Percentiles rank a stretch among this genome's conserved stretches.
These are phyloP conservation scores for Tragelaphus scriptus DNA, from an alignment of 2,113 vertebrate species.

Conservation along the genomic window DNA sequence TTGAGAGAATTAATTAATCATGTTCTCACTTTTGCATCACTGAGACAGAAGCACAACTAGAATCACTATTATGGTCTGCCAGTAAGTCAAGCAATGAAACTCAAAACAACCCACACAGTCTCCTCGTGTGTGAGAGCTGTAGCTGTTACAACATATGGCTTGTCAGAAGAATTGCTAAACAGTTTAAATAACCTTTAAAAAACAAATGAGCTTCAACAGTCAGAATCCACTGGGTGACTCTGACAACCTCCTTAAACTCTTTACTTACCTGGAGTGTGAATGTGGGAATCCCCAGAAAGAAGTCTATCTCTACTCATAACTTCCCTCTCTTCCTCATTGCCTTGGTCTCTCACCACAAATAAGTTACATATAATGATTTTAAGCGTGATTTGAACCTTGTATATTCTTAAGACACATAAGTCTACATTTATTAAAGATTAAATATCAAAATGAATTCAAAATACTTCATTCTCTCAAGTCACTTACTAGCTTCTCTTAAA, in stretches of 20 bases:
- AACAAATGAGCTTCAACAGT: neutral
- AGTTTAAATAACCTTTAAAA: neutral
- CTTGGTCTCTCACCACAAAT: neutral
- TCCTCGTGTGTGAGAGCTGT: neutral
- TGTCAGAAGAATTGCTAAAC: constrained; percentile 40
- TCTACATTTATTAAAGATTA: neutral
- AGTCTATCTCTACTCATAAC: neutral
- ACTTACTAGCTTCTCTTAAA: neutral
- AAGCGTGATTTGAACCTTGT: neutral
- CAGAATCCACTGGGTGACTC: neutral
- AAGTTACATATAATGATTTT: neutral
- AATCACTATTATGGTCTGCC: neutral
- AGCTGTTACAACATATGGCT: neutral
- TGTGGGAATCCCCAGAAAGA: too few relatives aligned
- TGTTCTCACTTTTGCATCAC: constrained; percentile 36
- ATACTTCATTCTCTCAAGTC: neutral
- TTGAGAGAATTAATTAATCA: constrained; percentile 29
- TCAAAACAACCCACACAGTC: neutral
- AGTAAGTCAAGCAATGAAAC: constrained; percentile 26
- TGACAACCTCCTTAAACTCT: neutral
- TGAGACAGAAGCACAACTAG: constrained; percentile 26
- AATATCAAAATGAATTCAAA: neutral
- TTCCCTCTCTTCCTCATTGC: neutral
- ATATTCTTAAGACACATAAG: neutral
- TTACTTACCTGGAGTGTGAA: constrained; percentile 60